phyloP scores from a whole-genome alignment of 1,140 invertebrate species.

The Pachypsylla venusta region DNA sequence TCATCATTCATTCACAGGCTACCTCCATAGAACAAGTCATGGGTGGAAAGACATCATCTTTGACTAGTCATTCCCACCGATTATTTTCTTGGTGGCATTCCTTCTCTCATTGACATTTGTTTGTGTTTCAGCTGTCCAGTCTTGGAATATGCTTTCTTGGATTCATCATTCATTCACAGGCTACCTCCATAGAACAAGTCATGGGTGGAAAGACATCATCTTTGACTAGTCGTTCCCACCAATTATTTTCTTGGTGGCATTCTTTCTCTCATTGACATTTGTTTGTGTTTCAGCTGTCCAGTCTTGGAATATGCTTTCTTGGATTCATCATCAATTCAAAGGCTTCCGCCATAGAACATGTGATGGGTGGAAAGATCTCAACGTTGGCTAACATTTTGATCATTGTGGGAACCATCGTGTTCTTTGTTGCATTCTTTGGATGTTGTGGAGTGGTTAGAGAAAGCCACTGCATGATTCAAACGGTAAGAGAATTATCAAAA shows the following conservation, averaged over 20 bases:
- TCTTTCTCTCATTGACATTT: too few relatives aligned
- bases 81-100: too few relatives aligned
- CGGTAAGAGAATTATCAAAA: too few relatives aligned
- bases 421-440: constrained; percentile 72
- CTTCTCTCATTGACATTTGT: too few relatives aligned
- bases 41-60: too few relatives aligned
- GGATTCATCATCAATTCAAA: neutral
- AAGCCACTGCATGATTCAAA: constrained; percentile 74
- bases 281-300: neutral
- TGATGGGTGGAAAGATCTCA: constrained; percentile 43
- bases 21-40: constrained; percentile 25
- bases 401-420: constrained; percentile 65
- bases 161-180: neutral
- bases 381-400: constrained; percentile 61
- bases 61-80: too few relatives aligned
- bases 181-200: constrained; percentile 24
- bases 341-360: constrained; percentile 25
- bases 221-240: neutral
- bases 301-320: neutral
- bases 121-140: neutral
- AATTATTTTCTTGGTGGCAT: neutral
- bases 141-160: constrained; percentile 1
- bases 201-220: neutral
- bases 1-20: neutral
- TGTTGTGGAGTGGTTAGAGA: constrained; percentile 77